Base-by-base conservation (phyloP, 2,113 vertebrate species). In the Boulengeromyrus knoepffleri region DNA sequence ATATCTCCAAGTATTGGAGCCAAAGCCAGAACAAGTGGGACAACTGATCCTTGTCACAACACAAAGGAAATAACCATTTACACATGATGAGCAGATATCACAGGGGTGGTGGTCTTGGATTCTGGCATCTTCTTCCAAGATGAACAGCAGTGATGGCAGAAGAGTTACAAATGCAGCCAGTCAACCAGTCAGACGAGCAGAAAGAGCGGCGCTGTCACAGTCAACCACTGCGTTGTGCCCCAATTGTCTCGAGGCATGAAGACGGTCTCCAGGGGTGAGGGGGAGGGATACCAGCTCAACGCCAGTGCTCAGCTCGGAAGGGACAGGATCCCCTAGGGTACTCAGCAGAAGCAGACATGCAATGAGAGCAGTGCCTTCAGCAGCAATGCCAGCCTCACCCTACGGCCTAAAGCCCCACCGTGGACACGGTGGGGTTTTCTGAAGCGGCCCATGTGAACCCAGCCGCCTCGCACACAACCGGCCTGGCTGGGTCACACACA, bases 271-370 rank as follows among this genome's bases (percentile, higher is more conserved):
- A 77, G 15, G 80, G 42, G 1, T 27, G 10, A 83, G n/a, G 21
- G 62, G 49, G 27, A 8, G 6, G 31, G 52, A 58, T 17, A 45
- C 21, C 50, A 53, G 27, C 74, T 89, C 10, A 45, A 53, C 39
- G 50, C 27, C 21, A 77, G 27, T 19, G 36, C 46, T 83, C 9
- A 6, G 9, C 8, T 39, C 7, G 31, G 66, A 77, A n/a, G 17
- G 31, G 50, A 21, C 15, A 21, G 42, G 74, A 58, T 27, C 77
- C 45, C 89, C 89, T 62, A 47, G 83, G 45, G 6, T 45, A n/a
- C 15, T 58, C 50, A 50, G 49, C 50, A 56, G 53, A 66, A 89
- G 50, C 77, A 56, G 56, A 42, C 39, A 85, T 89, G 89, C 89
- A 47, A 58, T 56, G 36, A 62, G 52, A 80, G 36, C 50, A 27